Evolutionary conservation across 2,888 invertebrate genomes (phyloP).

Genomic region (Himalopsyche tibetana): DNA sequence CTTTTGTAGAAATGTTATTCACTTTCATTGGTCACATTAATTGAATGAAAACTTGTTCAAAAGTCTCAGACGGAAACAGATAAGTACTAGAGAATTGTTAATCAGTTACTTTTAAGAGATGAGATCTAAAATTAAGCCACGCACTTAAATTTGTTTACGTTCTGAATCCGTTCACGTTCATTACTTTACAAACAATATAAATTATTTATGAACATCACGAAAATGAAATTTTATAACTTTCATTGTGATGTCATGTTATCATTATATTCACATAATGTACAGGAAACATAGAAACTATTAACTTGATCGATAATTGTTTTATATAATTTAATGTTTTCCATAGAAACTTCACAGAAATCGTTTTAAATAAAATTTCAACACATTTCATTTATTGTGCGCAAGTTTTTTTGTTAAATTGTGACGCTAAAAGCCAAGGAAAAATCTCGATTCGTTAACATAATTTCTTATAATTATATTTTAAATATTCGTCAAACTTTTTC

Average conservation of each 20-base stretch:
- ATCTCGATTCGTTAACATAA: background rate
- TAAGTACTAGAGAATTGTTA: background rate
- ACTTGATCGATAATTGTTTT: too few relatives aligned
- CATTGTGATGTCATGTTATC: too few relatives aligned
- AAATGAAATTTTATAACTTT: too few relatives aligned
- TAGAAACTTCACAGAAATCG: too few relatives aligned
- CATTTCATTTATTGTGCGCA: too few relatives aligned
- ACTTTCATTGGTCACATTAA: background rate
- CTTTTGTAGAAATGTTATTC: background rate
- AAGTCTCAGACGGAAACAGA: background rate
- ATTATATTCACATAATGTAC: too few relatives aligned
- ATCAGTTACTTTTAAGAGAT: background rate
- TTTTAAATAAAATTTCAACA: too few relatives aligned
- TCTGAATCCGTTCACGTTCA: background rate
- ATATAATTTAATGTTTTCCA: too few relatives aligned
- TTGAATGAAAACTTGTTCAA: background rate
- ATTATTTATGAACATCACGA: background rate
- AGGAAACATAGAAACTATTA: too few relatives aligned
- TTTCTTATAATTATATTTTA: background rate
- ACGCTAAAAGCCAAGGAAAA: too few relatives aligned
- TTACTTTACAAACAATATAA: background rate
- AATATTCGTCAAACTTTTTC: conserved; percentile 37
- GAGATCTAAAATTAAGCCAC: background rate
- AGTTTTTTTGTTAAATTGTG: too few relatives aligned
- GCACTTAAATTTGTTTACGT: background rate